phyloP scores from a whole-genome alignment of 30 jellyfish, hydroid and myxozoan species.

The Hydra vulgaris region DNA sequence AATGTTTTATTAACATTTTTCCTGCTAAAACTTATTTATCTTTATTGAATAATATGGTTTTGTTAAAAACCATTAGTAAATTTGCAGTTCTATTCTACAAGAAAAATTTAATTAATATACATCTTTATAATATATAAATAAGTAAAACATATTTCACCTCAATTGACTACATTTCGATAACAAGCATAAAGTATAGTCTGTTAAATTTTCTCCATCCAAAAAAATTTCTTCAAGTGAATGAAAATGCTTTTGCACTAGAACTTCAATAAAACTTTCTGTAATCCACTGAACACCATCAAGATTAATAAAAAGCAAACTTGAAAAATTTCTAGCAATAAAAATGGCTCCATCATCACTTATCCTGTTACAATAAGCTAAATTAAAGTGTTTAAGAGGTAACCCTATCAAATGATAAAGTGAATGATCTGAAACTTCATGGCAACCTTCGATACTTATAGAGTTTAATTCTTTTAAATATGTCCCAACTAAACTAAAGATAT shows the following conservation, averaged over 20 bases:
- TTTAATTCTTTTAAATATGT: conserved; percentile 25
- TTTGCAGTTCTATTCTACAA: not conserved
- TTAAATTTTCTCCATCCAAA: conserved; percentile 76
- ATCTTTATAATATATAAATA: not conserved
- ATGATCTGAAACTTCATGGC: conserved; percentile 41
- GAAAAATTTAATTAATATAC: not conserved
- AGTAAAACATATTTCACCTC: conserved; percentile 21
- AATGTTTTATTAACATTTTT: too few relatives aligned
- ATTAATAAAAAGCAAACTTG: conserved; percentile 24
- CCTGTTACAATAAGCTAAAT: conserved; percentile 53
- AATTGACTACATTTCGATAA: conserved; percentile 37
- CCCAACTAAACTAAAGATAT: conserved; percentile 21
- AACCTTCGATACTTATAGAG: conserved; percentile 51
- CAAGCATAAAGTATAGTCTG: conserved; percentile 34
- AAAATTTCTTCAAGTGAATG: conserved; percentile 31
- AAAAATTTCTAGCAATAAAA: conserved; percentile 51
- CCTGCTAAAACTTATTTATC: too few relatives aligned
- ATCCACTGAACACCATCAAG: conserved; percentile 90
- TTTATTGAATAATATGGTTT: too few relatives aligned
- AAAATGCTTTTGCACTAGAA: conserved; percentile 31
- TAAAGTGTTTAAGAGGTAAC: conserved; percentile 38
- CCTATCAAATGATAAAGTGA: conserved; percentile 42
- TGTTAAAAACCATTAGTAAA: too few relatives aligned
- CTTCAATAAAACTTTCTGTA: conserved; percentile 40
- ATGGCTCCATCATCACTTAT: conserved; percentile 70